These are phyloP conservation scores for Leptoteleia sp. DNA, from an alignment of 1,140 invertebrate species.

Conservation along the genomic window DNA sequence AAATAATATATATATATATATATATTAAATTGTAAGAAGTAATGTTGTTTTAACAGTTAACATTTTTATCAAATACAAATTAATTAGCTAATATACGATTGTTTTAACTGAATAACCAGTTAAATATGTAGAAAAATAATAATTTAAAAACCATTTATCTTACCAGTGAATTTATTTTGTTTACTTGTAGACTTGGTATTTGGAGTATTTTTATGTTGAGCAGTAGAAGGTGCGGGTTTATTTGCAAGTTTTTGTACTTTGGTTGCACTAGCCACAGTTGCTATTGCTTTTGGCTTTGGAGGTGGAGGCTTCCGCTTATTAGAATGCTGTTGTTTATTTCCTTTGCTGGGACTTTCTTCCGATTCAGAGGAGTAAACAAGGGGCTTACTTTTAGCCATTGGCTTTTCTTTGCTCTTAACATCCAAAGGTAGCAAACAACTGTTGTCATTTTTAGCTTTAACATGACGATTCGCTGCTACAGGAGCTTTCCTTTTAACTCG, in stretches of 20 bases:
- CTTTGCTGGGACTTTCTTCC: conserved; percentile 79
- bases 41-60: no score
- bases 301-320: conserved; percentile 78
- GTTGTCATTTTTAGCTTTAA: conserved; percentile 77
- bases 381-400: conserved; percentile 69
- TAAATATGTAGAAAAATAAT: no score
- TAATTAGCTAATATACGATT: no score
- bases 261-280: conserved; percentile 76
- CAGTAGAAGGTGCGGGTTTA: conserved; percentile 68
- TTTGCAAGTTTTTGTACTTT: conserved; percentile 75
- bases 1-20: no score
- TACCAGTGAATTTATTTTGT: conserved; percentile 73
- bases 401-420: conserved; percentile 76
- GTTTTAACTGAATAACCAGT: no score
- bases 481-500: conserved; percentile 81
- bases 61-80: no score
- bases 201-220: conserved; percentile 74
- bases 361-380: conserved; percentile 81
- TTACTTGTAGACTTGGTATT: conserved; percentile 70
- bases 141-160: no score
- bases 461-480: conserved; percentile 74
- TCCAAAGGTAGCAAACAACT: conserved; percentile 57
- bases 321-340: conserved; percentile 73
- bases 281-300: conserved; percentile 82
- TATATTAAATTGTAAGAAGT: no score